A percentile compares a stretch with the other conserved stretches of the same genome.
Conservation (phyloP, 2,113 vertebrate genomes). For the Struthidea cinerea region DNA sequence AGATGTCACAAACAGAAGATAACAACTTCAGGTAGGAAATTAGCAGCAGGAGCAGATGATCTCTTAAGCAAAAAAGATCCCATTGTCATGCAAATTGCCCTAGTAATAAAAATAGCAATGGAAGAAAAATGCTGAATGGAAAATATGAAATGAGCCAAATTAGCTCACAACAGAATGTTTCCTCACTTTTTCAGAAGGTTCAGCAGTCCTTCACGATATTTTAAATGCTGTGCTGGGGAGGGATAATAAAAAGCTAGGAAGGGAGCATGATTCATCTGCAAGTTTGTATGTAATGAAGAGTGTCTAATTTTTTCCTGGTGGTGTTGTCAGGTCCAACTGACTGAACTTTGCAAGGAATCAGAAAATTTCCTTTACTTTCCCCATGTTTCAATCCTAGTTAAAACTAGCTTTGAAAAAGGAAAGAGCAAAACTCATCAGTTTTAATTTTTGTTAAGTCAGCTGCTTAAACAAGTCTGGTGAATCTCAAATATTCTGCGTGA, state of each 20-base stretch:
- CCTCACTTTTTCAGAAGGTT: slow-evolving; percentile 35
- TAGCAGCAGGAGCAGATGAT: slow-evolving; percentile 42
- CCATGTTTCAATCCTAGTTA: background rate
- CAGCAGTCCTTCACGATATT: background rate
- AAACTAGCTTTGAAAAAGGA: slow-evolving; percentile 12
- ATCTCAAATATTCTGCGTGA: slow-evolving; percentile 7
- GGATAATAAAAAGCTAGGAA: background rate
- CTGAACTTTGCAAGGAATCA: background rate
- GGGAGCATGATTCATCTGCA: background rate
- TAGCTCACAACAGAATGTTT: slow-evolving; percentile 6
- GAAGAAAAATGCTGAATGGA: slow-evolving; percentile 40
- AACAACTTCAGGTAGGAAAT: slow-evolving; percentile 56
- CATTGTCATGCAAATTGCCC: slow-evolving; percentile 58
- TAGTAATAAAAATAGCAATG: slow-evolving; percentile 14
- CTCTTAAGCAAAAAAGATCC: slow-evolving; percentile 45
- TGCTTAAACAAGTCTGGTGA: slow-evolving; percentile 37
- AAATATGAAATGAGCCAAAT: slow-evolving; percentile 48
- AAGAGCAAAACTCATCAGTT: slow-evolving; percentile 27
- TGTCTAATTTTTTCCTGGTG: background rate
- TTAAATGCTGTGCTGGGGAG: background rate
- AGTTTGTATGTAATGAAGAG: background rate
- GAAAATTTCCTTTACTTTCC: background rate
- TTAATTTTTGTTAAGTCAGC: slow-evolving; percentile 36
- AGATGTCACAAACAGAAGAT: slow-evolving; percentile 49
- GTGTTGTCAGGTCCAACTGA: background rate